A percentile compares a stretch with the other conserved stretches of the same genome.
These are phyloP conservation scores for Spodoptera picta DNA, from an alignment of 2,888 invertebrate genomes.

Conservation along the genomic window DNA sequence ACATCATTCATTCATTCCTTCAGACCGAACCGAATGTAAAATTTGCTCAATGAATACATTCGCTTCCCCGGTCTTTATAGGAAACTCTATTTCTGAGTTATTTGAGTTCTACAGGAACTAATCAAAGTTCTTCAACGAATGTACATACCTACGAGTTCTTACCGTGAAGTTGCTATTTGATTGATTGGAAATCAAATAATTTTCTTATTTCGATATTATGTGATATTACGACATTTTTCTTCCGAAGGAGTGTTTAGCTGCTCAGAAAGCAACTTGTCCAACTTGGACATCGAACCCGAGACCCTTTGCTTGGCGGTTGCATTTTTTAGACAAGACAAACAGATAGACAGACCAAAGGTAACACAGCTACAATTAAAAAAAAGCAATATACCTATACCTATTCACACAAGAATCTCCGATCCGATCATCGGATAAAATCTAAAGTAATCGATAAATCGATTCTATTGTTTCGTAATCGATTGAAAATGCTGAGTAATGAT, in stretches of 20 bases:
- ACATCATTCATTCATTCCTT: slow-evolving; percentile 21
- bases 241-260: too few species aligned
- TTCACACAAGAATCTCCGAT: slow-evolving; percentile 13
- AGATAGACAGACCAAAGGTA: too few species aligned
- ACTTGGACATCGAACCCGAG: too few species aligned
- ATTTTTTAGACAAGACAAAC: too few species aligned
- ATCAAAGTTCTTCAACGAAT: slow-evolving; percentile 58
- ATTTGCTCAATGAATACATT: slow-evolving; percentile 48
- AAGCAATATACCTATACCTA: background rate
- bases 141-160: slow-evolving; percentile 19
- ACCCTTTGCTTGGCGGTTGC: too few species aligned
- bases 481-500: slow-evolving; percentile 50
- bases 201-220: slow-evolving; percentile 21
- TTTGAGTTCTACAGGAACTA: slow-evolving; percentile 48
- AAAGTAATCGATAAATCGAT: slow-evolving; percentile 34
- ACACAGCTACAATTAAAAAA: background rate
- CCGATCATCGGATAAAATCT: slow-evolving; percentile 23
- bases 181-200: slow-evolving; percentile 44
- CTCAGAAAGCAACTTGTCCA: background rate
- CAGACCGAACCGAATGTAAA: slow-evolving; percentile 35
- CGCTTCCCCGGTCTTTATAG: slow-evolving; percentile 20
- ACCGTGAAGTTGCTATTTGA: slow-evolving; percentile 24
- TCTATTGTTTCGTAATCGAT: slow-evolving; percentile 52
- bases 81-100: slow-evolving; percentile 43
- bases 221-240: too few species aligned